Percentiles rank a stretch among this genome's conserved stretches.
These are phyloP conservation scores for Microctonus aethiopoides DNA, from an alignment of 2,888 invertebrate genomes.

Conservation along the genomic window DNA sequence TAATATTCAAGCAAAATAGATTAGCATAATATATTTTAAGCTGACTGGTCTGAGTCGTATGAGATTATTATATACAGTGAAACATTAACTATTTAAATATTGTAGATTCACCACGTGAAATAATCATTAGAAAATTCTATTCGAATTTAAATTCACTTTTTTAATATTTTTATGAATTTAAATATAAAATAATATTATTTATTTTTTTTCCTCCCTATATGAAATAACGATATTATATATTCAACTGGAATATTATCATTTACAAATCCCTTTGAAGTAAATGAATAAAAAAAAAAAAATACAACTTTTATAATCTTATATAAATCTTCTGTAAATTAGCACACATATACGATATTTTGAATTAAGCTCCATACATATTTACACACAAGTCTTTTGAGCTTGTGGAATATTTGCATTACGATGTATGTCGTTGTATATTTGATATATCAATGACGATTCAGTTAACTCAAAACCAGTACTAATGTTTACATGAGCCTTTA, in stretches of 20 bases:
- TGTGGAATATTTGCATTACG: background rate
- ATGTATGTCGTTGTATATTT: background rate
- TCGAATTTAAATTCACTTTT: no score
- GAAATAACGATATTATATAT: background rate
- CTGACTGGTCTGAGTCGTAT: background rate
- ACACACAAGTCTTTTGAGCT: background rate
- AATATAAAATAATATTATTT: no score
- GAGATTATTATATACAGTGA: slow-evolving; percentile 12
- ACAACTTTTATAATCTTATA: background rate
- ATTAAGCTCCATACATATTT: background rate
- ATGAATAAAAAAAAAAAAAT: background rate
- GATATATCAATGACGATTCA: background rate
- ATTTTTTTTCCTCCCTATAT: background rate
- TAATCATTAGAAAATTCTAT: no score
- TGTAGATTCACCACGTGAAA: no score
- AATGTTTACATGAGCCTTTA: background rate
- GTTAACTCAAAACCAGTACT: background rate
- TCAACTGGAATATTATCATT: no score
- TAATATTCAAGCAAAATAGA: slow-evolving; percentile 16
- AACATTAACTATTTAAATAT: no score
- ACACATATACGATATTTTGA: background rate
- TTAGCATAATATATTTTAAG: slow-evolving; percentile 26
- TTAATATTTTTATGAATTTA: no score
- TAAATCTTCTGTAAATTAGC: background rate
- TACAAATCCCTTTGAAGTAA: background rate